Percentiles rank a stretch among this genome's conserved stretches.
phyloP scores from a whole-genome alignment of 2,797 vertebrate species.

The Cyclura pinguis region DNA sequence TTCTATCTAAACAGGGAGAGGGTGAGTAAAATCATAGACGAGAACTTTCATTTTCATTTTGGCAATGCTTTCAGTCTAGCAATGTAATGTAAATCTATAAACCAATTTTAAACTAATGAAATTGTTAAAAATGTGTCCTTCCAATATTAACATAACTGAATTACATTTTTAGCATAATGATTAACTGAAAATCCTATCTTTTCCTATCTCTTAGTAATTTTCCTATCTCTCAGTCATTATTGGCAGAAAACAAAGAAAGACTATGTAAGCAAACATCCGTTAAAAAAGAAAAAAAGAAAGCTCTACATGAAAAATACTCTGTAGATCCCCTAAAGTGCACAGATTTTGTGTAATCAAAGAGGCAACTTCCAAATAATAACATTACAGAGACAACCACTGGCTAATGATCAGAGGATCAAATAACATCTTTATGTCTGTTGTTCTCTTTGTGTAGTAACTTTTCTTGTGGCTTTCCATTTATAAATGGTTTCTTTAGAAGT shows the following conservation, averaged over 20 bases:
- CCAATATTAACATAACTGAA: no score
- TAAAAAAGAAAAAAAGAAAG: neutral
- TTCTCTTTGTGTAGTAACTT: conserved; percentile 67
- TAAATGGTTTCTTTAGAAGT: conserved; percentile 55
- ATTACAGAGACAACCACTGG: conserved; percentile 57
- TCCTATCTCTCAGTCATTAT: neutral
- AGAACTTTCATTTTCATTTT: no score
- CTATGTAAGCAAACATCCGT: neutral
- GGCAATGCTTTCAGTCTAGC: no score
- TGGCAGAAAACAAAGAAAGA: neutral
- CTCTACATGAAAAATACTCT: conserved; percentile 28
- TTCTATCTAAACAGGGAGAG: no score
- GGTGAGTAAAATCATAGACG: no score
- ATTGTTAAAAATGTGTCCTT: no score
- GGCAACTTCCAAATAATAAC: conserved; percentile 59
- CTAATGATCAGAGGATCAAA: conserved; percentile 60
- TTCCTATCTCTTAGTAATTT: no score
- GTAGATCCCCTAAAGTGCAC: conserved; percentile 52
- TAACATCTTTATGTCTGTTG: conserved; percentile 60
- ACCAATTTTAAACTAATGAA: no score
- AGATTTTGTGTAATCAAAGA: conserved; percentile 54
- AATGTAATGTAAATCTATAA: no score
- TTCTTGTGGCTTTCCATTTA: conserved; percentile 64
- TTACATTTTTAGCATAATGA: no score
- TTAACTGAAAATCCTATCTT: no score